phyloP scores from a whole-genome alignment of 2,797 vertebrate genomes.

The Acomys russatus region DNA sequence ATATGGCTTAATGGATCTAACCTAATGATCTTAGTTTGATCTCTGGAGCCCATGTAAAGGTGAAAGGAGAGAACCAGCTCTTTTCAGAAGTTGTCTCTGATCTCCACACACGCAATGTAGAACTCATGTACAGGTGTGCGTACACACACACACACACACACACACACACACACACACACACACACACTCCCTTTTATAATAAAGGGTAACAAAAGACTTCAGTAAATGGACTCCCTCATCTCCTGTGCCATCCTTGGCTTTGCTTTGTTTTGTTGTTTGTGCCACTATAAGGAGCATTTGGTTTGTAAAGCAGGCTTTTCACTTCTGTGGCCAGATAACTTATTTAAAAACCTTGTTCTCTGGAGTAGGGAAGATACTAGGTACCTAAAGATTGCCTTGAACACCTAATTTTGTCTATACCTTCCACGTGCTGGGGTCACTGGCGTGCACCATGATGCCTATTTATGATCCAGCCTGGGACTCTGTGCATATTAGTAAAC shows the following conservation, averaged over 20 bases:
- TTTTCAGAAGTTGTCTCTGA: background rate
- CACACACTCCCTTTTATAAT: background rate
- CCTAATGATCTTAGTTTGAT: background rate
- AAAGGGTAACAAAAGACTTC: background rate
- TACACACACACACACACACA: background rate
- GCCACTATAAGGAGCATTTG: background rate
- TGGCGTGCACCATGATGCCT: background rate
- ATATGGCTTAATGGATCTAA: background rate
- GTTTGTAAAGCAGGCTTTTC: slow-evolving; percentile 69
- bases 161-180: background rate
- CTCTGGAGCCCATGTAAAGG: background rate
- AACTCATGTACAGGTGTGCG: background rate
- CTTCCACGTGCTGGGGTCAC: background rate
- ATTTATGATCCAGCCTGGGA: background rate
- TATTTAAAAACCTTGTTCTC: background rate
- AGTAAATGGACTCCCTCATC: background rate
- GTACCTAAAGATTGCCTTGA: background rate
- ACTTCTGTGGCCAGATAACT: slow-evolving; percentile 66
- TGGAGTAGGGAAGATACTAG: background rate
- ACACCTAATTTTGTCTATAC: background rate
- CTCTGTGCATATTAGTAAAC: background rate
- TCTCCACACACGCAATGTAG: background rate
- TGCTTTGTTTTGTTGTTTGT: slow-evolving; percentile 14
- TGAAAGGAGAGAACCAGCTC: background rate
- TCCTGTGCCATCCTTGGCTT: background rate